Conservation (phyloP, 2,888 invertebrate species). For the Caenorhabditis sp. region DNA sequence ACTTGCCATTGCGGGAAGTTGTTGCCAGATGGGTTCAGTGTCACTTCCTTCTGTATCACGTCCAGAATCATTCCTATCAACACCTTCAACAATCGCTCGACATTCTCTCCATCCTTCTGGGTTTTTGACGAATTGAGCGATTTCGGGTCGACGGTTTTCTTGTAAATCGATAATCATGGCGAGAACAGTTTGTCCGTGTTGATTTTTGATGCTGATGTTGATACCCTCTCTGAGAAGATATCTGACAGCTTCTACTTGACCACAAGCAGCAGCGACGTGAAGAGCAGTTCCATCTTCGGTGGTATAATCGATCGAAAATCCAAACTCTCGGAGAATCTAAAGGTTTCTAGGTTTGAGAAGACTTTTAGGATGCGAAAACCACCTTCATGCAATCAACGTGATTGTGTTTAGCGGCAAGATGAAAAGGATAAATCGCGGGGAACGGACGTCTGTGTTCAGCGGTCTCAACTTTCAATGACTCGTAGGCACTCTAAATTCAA, state of each 20-base stretch:
- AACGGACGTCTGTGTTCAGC: constrained; percentile 40
- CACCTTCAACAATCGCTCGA: constrained; percentile 44
- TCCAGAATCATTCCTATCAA: constrained; percentile 47
- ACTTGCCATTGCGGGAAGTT: constrained; percentile 32
- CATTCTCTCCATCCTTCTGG: constrained; percentile 64
- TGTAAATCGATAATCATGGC: constrained; percentile 87
- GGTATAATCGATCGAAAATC: constrained; percentile 77
- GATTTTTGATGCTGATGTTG: constrained; percentile 77
- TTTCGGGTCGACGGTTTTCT: constrained; percentile 86
- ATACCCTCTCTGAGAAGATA: constrained; percentile 65
- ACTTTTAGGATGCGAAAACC: not conserved
- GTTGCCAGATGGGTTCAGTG: constrained; percentile 44
- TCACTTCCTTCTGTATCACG: constrained; percentile 33
- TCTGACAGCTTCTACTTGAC: constrained; percentile 65
- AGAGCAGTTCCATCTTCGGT: constrained; percentile 70
- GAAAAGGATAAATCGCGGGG: constrained; percentile 76
- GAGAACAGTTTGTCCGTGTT: constrained; percentile 83
- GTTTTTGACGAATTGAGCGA: constrained; percentile 80
- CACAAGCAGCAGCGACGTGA: constrained; percentile 70
- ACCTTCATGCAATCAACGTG: constrained; percentile 74
- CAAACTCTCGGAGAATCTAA: constrained; percentile 76
- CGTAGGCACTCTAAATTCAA: constrained; percentile 30
- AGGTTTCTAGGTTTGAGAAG: constrained; percentile 1
- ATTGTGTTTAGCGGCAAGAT: constrained; percentile 81
- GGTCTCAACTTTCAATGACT: constrained; percentile 34